phyloP scores from a whole-genome alignment of 1,140 invertebrate genomes.

The Hydropsyche tenuis region DNA sequence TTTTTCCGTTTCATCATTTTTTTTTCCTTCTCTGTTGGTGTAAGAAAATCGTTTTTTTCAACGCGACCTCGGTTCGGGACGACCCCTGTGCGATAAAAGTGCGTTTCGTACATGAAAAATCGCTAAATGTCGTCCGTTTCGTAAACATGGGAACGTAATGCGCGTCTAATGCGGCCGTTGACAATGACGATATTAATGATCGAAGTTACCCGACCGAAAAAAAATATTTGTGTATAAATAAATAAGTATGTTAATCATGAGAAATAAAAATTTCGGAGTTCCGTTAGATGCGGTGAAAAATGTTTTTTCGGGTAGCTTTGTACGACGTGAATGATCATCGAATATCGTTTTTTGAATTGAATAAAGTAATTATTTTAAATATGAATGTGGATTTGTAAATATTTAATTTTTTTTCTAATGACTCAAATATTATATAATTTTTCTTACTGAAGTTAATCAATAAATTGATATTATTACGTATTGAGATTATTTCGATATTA shows the following conservation, averaged over 20 bases:
- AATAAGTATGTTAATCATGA: slow-evolving; percentile 22
- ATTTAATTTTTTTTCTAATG: too few species aligned
- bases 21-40: not conserved
- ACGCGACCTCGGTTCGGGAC: not conserved
- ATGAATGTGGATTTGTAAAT: too few species aligned
- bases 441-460: too few species aligned
- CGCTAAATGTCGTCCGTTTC: slow-evolving; percentile 34
- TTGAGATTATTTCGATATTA: too few species aligned
- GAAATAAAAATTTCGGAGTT: slow-evolving; percentile 16
- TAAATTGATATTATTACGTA: too few species aligned
- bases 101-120: slow-evolving; percentile 28
- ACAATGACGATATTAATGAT: slow-evolving; percentile 33
- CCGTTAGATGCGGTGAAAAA: not conserved
- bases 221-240: not conserved
- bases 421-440: too few species aligned
- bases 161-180: slow-evolving; percentile 24
- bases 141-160: slow-evolving; percentile 48
- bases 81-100: slow-evolving; percentile 8
- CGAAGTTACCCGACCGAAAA: too few species aligned
- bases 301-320: too few species aligned
- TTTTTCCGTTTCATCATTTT: not conserved
- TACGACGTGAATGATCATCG: too few species aligned
- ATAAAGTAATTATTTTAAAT: too few species aligned
- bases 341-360: too few species aligned
- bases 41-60: not conserved